These are phyloP conservation scores for Oophaga pumilio DNA, from an alignment of 2,113 vertebrate genomes.

Conservation along the genomic window DNA sequence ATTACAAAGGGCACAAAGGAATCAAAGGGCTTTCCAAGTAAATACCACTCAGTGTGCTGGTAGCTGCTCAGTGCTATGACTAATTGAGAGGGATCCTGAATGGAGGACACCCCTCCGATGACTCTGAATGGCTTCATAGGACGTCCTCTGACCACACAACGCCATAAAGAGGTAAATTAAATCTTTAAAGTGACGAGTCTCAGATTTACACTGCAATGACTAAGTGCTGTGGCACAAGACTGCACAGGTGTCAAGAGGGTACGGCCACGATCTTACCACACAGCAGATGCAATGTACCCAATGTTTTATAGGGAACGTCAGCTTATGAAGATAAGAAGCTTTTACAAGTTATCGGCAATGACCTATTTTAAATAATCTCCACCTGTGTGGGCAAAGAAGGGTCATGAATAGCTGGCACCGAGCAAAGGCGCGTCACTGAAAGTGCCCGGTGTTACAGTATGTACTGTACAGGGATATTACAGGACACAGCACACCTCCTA, in stretches of 20 bases:
- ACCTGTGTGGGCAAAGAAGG: constrained; percentile 8
- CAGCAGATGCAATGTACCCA: neutral
- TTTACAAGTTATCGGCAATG: neutral
- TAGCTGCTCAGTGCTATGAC: no score
- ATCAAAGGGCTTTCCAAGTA: no score
- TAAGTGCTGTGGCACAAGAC: neutral
- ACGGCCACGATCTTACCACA: neutral
- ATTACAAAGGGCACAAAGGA: no score
- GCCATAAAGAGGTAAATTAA: neutral
- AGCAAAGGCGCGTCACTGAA: neutral
- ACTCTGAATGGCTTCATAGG: no score
- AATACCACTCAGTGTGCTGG: no score
- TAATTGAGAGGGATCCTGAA: no score
- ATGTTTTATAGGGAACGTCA: constrained; percentile 14
- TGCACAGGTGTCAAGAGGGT: neutral
- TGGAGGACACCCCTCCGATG: no score
- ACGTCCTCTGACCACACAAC: no score
- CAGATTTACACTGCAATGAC: neutral
- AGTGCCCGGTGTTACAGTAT: constrained; percentile 6
- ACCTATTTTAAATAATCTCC: neutral
- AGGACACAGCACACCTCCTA: neutral
- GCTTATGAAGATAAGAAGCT: neutral
- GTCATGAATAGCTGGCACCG: neutral
- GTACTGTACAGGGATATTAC: neutral
- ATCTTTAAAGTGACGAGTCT: neutral